Base-by-base conservation (phyloP, 2,797 vertebrate genomes). In the Syndactyla subalaris region DNA sequence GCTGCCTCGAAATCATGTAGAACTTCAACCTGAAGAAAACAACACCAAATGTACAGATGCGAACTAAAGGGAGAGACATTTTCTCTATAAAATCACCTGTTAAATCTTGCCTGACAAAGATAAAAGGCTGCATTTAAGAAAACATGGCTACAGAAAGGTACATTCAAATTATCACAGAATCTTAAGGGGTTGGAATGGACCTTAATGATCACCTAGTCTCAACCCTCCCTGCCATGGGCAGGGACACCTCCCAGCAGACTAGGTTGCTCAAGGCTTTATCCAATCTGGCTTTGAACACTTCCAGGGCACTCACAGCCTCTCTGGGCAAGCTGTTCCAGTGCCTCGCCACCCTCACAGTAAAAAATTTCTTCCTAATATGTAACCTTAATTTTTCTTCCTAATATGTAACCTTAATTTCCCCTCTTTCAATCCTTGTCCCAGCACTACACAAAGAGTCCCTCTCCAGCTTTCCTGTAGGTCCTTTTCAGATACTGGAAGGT, bases 1-100 rank as follows among this genome's bases (percentile, higher is more conserved):
- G 99, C 99, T 94, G 99, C 99, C 70, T 99, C 99, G 12, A 99
- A 99, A 94, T 99, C 99, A 21, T 99, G 99, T 84, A 99, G 95
- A 3, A 98, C 98, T 98, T 99, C 98, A 94, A 99, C 99, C 99
- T 99, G 88, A 52, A 97, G 54, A 71, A 87, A 81, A 30, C 12
- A 88, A 48, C 66, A 87, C 5, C 72, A 87, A 66, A 76, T 3
- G 85, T 18, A 18, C 0, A 43, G 34, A 51, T 14, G 13, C 48
- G 10, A 61, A 45, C 49, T 74, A 89, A 82, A 45, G 17, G 14
- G 77, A 77, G 19, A 84, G 17, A 39, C 1, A 71, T 45, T 81
- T 65, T 83, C 17, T 46, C 20, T 41, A 67, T 3, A 62, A 73
- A 70, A 84, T 48, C 41, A 23, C 12, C n/a, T 43, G 36, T 48